Evolutionary conservation across 2,888 invertebrate species (phyloP), one percentile per base, ranked within the genome.

Genomic region (Trichogramma dendrolimi): DNA sequence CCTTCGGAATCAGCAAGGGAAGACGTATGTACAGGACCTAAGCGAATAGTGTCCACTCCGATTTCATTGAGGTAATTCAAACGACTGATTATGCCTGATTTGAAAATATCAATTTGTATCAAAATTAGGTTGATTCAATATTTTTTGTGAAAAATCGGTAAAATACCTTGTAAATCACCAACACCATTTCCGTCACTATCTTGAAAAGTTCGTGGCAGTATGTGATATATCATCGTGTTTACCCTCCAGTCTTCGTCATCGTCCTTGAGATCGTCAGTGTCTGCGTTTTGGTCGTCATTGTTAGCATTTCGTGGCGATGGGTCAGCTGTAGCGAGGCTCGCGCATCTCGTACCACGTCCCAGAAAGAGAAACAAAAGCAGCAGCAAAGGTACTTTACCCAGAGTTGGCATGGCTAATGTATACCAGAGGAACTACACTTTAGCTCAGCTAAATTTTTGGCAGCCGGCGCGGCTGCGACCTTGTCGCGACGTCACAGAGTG

Each of bases 131-230:
- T 6, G 10, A 6, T 50, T 50, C 14, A 4, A 10, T 10, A 7
- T 47, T 5, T 1, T 11, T 41, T 14, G 2, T 43, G 3, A 38
- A 43, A 7, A 54, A 4, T 11, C 1, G 5, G 5, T 40, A 5
- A 43, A 27, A 14, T 11, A 75, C 75, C 75, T 62, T 68, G 67
- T 7, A 76, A 55, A 62, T 76, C 76, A 1, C 75, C 75, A 43
- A 69, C 67, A 4, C 75, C 75, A 41, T 76, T 70, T 0, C 70
- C 75, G 47, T 75, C 61, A 58, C 72, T 75, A 42, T 75, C 75
- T 56, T 72, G 74, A 55, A 73, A 76, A 42, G 71, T 69, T 56
- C 70, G 68, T 8, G 72, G 71, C 73, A 69, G 72, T 41, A 75
- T 70, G 55, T 75, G 71, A 65, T 75, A 75, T 14, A 75, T 71